Base-by-base conservation (phyloP, 2,888 invertebrate genomes). In the Dexiosoma caninum region DNA sequence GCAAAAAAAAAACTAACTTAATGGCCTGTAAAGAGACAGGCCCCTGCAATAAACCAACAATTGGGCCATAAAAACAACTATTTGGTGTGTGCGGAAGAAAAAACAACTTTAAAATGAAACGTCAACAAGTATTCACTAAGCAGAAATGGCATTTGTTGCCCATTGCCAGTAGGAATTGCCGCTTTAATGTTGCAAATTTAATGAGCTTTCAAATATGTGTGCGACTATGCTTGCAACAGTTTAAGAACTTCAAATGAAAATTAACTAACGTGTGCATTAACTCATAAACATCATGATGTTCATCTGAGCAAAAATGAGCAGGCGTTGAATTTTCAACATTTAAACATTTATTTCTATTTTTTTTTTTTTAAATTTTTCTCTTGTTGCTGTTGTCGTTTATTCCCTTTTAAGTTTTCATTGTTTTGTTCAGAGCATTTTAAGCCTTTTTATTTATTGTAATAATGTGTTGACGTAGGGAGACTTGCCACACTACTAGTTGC, bases 1-100 rank as follows among this genome's bases (percentile, higher is more conserved):
- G 10, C 6, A 32, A 35, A 42, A 7, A 21, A n/a, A 4, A 32
- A 59, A 51, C n/a, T 71, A n/a, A n/a, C n/a, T 77, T 77, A 81
- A 81, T 81, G 62, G 76, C 44, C 80, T 76, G 80, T 80, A 76
- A 80, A 80, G 75, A 12, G 80, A 76, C 70, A 64, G 80, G 75
- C 81, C 76, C 69, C 71, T 69, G 27, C 72, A 77, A 81, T 77
- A 77, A 81, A 81, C 69, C 57, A 60, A 69, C 80, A 70, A 60
- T 53, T 40, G 64, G 64, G 70, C 60, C 53, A 80, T 76, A 76
- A 80, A 76, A 80, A 66, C 35, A 67, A 42, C 40, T 49, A 75
- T 59, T 67, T 67, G 19, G 27, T 30, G 42, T 27, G 49, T n/a
- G 35, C 23, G 14, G 46, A 10, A n/a, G 4, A 21, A n/a, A 30